Percentiles rank a stretch among this genome's conserved stretches.
phyloP scores from a whole-genome alignment of 2,888 invertebrate species.

The Mesodorylaimus sp. region DNA sequence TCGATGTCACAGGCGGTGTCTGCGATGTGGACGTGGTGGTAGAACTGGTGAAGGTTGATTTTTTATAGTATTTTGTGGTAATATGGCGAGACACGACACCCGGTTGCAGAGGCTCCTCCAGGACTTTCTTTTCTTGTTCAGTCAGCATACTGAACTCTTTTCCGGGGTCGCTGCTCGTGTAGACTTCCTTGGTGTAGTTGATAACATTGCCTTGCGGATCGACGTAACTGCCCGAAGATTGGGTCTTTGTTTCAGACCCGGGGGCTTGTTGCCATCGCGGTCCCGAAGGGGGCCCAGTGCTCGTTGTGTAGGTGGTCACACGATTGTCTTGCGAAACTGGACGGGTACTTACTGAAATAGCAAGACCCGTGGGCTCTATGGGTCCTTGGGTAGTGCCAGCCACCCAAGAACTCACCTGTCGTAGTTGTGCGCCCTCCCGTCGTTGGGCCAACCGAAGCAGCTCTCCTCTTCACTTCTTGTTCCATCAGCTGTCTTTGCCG shows the following conservation, averaged over 20 bases:
- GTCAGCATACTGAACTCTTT: conserved; percentile 20
- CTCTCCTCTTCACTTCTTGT: neutral
- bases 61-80: conserved; percentile 28
- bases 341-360: too few relatives aligned
- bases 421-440: too few relatives aligned
- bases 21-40: neutral
- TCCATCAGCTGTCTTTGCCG: neutral
- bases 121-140: conserved; percentile 17
- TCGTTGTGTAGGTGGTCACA: neutral
- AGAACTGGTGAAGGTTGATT: conserved; percentile 22
- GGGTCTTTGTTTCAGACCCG: conserved; percentile 6
- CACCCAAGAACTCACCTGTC: too few relatives aligned
- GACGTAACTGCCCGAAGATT: conserved; percentile 17
- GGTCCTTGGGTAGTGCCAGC: too few relatives aligned
- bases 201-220: conserved; percentile 20
- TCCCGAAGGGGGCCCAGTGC: neutral
- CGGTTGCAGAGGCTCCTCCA: conserved; percentile 22
- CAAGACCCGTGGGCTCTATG: too few relatives aligned
- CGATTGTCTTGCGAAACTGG: neutral
- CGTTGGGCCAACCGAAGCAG: neutral
- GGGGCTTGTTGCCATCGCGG: neutral
- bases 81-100: conserved; percentile 24
- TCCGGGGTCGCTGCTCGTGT: conserved; percentile 22
- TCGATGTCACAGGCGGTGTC: neutral
- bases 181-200: conserved; percentile 21